These are phyloP conservation scores for Lanius collurio DNA, from an alignment of 2,113 vertebrate species.

Conservation along the genomic window DNA sequence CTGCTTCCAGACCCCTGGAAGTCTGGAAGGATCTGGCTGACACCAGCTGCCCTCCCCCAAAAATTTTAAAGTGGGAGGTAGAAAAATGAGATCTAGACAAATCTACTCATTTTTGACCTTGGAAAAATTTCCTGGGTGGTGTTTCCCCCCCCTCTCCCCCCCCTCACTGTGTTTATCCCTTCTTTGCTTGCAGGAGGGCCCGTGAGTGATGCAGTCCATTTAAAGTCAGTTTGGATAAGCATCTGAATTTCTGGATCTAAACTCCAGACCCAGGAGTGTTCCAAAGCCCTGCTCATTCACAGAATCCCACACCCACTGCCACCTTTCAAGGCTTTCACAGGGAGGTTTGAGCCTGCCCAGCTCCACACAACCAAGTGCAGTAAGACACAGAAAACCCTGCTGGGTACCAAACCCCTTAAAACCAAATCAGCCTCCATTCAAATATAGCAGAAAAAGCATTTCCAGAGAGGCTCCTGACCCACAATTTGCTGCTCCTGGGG, in stretches of 20 bases:
- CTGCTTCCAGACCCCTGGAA: background rate
- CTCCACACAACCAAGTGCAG: background rate
- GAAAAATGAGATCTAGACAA: background rate
- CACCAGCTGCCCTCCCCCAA: slow-evolving; percentile 40
- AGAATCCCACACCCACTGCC: background rate
- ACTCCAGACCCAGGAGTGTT: background rate
- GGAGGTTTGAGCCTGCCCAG: background rate
- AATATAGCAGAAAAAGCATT: background rate
- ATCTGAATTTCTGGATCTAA: background rate
- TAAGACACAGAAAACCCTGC: background rate
- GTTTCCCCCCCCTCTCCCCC: background rate
- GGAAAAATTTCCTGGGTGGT: background rate
- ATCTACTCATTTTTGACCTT: background rate
- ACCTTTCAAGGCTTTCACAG: background rate
- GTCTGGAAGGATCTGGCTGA: background rate
- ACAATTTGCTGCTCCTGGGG: background rate
- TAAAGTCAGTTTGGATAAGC: background rate
- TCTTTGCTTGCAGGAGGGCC: background rate
- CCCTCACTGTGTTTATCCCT: background rate
- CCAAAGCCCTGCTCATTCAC: background rate
- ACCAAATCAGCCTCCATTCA: background rate
- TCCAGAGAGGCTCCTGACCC: background rate
- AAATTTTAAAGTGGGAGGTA: background rate
- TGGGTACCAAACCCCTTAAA: background rate
- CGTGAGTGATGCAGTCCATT: background rate